Conservation (phyloP, 2,113 vertebrate genomes). For the Campylorhamphus procurvoides region DNA sequence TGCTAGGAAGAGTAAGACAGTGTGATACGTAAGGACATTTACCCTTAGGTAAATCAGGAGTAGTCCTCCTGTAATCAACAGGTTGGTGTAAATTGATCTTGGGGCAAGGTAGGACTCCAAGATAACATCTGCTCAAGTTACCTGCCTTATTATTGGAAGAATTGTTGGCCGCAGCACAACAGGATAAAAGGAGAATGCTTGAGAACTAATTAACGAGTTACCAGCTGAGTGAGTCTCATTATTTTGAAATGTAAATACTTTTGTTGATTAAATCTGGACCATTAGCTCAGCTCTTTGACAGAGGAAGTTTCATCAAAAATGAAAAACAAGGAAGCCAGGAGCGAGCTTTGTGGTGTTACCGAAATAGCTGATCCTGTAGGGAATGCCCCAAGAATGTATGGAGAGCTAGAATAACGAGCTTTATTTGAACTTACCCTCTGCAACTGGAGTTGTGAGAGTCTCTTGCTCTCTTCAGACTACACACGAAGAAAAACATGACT, state of each 20-base stretch:
- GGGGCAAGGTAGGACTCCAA: neutral
- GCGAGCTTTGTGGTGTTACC: neutral
- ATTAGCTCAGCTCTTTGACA: neutral
- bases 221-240: constrained; percentile 9
- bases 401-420: neutral
- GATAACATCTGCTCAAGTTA: constrained; percentile 1
- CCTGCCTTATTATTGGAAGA: neutral
- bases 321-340: neutral
- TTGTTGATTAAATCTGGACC: constrained; percentile 39
- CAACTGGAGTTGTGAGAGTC: neutral
- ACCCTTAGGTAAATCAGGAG: neutral
- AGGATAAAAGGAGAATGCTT: constrained; percentile 2
- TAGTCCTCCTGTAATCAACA: neutral
- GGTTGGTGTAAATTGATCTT: neutral
- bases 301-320: constrained; percentile 22
- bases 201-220: constrained; percentile 35
- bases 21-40: neutral
- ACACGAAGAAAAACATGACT: neutral
- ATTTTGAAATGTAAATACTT: constrained; percentile 56
- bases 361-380: neutral
- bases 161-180: neutral
- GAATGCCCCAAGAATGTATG: neutral
- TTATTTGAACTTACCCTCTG: neutral
- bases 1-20: neutral
- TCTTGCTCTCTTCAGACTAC: neutral